A percentile compares a stretch with the other conserved stretches of the same genome.
Evolutionary conservation across 2,797 vertebrate genomes (phyloP).

Genomic region (Discoglossus pictus): DNA sequence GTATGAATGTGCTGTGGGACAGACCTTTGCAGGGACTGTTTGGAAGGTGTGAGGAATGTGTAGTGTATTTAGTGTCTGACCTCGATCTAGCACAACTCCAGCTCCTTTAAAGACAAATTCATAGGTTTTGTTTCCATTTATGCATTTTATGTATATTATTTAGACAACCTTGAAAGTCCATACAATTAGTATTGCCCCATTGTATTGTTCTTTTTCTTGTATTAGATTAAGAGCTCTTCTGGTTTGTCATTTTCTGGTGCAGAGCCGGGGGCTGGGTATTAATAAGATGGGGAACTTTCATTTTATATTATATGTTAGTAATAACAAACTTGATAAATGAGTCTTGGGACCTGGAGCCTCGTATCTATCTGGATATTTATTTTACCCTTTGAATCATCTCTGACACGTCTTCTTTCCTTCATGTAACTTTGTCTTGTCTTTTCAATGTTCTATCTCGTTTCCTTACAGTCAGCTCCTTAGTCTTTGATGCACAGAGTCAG

Average conservation of each 20-base stretch:
- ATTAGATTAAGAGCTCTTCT: conserved; percentile 4
- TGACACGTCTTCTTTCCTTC: conserved; percentile 19
- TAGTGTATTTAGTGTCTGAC: too few species aligned
- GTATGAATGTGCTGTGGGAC: too few species aligned
- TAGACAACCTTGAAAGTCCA: too few species aligned
- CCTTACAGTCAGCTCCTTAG: too few species aligned
- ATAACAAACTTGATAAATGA: conserved; percentile 16
- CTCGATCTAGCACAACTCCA: too few species aligned
- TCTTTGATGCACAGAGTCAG: too few species aligned
- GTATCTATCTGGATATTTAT: neutral
- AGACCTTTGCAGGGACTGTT: too few species aligned
- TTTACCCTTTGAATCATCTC: neutral
- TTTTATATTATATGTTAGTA: conserved; percentile 27
- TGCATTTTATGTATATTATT: too few species aligned
- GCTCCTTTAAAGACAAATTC: too few species aligned
- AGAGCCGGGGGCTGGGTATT: conserved; percentile 15
- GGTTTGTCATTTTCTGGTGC: conserved; percentile 12
- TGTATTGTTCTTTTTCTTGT: neutral
- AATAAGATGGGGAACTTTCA: conserved; percentile 28
- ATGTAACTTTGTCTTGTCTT: conserved; percentile 17
- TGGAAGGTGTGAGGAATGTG: too few species aligned
- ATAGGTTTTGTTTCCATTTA: too few species aligned
- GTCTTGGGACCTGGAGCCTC: conserved; percentile 8
- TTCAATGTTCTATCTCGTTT: neutral
- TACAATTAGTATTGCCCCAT: too few species aligned